Evolutionary conservation across 2,888 invertebrate genomes (phyloP).

Genomic region (Mellilla xanthometata): DNA sequence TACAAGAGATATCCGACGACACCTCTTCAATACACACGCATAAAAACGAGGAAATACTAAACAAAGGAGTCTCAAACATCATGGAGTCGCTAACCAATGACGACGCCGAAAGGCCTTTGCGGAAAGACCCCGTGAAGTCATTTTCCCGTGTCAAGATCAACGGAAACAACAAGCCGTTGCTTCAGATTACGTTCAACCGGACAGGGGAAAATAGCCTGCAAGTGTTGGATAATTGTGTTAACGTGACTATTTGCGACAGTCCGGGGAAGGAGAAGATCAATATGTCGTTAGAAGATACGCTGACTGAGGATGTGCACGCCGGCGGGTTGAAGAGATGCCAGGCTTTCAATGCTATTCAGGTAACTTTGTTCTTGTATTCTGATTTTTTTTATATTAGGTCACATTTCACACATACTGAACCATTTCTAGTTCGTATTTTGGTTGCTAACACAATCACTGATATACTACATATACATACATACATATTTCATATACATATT

Average conservation of each 20-base stretch:
- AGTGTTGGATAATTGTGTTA: constrained; percentile 70
- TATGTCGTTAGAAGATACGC: constrained; percentile 52
- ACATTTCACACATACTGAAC: too few species aligned
- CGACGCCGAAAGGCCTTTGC: constrained; percentile 36
- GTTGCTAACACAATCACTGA: too few species aligned
- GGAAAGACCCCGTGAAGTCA: constrained; percentile 52
- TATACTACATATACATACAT: too few species aligned
- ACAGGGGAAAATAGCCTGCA: constrained; percentile 69
- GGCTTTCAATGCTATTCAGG: constrained; percentile 79
- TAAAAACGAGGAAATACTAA: constrained; percentile 55
- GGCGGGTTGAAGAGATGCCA: constrained; percentile 73
- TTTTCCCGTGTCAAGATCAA: constrained; percentile 72
- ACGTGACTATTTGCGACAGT: constrained; percentile 64
- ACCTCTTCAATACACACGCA: constrained; percentile 31
- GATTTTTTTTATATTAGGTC: too few species aligned
- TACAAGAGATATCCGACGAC: constrained; percentile 60
- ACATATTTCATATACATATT: too few species aligned
- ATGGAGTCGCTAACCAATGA: constrained; percentile 53
- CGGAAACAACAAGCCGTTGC: constrained; percentile 70
- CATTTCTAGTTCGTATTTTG: too few species aligned
- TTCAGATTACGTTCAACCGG: constrained; percentile 68
- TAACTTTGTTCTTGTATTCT: too few species aligned
- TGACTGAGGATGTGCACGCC: constrained; percentile 57
- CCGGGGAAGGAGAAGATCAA: constrained; percentile 50
- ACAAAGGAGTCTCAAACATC: constrained; percentile 63